These are phyloP conservation scores for Anoplophora glabripennis DNA, from an alignment of 1,140 invertebrate species.

Conservation along the genomic window DNA sequence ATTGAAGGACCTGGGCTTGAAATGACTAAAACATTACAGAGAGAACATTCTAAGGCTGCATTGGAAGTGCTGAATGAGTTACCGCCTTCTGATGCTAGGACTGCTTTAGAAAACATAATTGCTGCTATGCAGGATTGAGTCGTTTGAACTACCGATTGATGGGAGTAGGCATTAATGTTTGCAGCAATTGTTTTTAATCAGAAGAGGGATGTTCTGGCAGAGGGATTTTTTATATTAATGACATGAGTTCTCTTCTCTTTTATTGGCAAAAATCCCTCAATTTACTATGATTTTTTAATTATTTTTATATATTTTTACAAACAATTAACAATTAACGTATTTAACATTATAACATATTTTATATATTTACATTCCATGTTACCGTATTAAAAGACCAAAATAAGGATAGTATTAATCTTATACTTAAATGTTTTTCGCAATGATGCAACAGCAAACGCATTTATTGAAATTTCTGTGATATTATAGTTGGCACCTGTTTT, in stretches of 20 bases:
- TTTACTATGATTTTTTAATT: background rate
- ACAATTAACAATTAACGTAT: background rate
- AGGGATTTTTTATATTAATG: no score
- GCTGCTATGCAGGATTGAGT: slow-evolving; percentile 63
- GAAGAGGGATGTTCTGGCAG: background rate
- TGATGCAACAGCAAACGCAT: no score
- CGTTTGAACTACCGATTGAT: background rate
- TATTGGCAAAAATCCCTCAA: background rate
- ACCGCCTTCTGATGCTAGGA: slow-evolving; percentile 70
- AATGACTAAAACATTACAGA: slow-evolving; percentile 71
- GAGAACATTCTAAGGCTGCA: slow-evolving; percentile 72
- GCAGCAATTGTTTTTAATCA: slow-evolving; percentile 6
- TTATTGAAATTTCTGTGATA: no score
- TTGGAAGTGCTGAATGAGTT: slow-evolving; percentile 71
- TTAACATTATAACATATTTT: background rate
- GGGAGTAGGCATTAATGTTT: slow-evolving; percentile 3
- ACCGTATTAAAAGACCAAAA: no score
- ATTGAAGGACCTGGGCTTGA: slow-evolving; percentile 65
- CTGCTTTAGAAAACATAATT: slow-evolving; percentile 75
- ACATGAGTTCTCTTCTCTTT: no score
- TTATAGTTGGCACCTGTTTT: no score
- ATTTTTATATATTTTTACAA: slow-evolving; percentile 6
- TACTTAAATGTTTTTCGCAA: no score
- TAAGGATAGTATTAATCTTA: no score
- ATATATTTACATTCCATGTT: background rate